Conservation (phyloP, 2,888 invertebrate genomes). For the Dolomedes plantarius region DNA sequence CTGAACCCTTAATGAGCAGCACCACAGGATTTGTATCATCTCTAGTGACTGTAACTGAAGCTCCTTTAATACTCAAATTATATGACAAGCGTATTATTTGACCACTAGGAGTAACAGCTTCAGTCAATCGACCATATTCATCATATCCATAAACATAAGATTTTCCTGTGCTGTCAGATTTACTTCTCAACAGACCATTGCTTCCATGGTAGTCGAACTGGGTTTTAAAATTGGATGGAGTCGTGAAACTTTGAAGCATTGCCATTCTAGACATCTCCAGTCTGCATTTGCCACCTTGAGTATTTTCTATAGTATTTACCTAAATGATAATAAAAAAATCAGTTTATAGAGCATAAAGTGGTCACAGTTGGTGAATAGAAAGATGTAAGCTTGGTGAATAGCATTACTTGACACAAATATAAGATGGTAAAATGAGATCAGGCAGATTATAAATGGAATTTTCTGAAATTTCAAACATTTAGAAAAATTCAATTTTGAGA, state of each 20-base stretch:
- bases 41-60: constrained; percentile 77
- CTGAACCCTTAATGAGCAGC: constrained; percentile 72
- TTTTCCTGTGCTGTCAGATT: constrained; percentile 76
- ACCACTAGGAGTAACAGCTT: constrained; percentile 92
- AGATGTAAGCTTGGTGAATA: no score
- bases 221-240: constrained; percentile 76
- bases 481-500: no score
- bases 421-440: no score
- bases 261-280: constrained; percentile 77
- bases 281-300: constrained; percentile 74
- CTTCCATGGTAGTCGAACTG: constrained; percentile 77
- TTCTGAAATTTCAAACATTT: no score
- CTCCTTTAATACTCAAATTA: constrained; percentile 75
- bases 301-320: constrained; percentile 87
- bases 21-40: constrained; percentile 75
- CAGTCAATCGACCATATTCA: constrained; percentile 88
- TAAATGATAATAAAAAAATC: constrained; percentile 65
- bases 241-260: constrained; percentile 76
- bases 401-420: no score
- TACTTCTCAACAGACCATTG: constrained; percentile 77
- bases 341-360: no score
- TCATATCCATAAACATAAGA: constrained; percentile 94
- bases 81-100: constrained; percentile 79
- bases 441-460: no score
- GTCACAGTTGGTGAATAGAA: no score